Conservation (phyloP, 1,140 invertebrate species). For the Aphidius ervi region DNA sequence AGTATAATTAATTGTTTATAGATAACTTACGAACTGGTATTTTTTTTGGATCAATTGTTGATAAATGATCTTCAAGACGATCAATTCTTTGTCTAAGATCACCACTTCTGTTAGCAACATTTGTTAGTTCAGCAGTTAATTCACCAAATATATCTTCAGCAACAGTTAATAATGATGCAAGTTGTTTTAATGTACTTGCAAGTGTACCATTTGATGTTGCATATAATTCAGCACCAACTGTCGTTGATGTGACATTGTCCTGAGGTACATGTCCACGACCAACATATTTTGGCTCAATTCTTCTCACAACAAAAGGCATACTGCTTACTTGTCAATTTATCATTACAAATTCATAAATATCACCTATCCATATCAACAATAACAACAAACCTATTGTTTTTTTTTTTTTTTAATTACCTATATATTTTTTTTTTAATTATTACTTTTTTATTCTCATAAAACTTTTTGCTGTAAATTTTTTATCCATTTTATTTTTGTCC, state of each 20-base stretch:
- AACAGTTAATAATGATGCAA: constrained; percentile 53
- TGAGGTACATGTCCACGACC: constrained; percentile 49
- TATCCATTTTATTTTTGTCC: too few species aligned
- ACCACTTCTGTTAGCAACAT: constrained; percentile 52
- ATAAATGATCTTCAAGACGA: constrained; percentile 45
- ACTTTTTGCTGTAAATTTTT: too few species aligned
- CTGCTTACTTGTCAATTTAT: constrained; percentile 19
- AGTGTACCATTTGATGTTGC: constrained; percentile 55
- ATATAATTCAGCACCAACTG: constrained; percentile 51
- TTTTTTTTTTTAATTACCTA: too few species aligned
- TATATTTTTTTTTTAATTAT: too few species aligned
- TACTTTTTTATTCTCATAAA: too few species aligned
- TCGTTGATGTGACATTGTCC: constrained; percentile 36
- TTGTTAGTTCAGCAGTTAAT: constrained; percentile 52
- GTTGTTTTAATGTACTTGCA: constrained; percentile 53
- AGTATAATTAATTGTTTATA: neutral
- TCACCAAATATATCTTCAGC: constrained; percentile 58
- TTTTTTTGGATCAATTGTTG: constrained; percentile 54
- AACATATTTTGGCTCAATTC: constrained; percentile 48
- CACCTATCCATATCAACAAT: too few species aligned
- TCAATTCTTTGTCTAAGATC: constrained; percentile 48
- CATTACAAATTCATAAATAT: neutral
- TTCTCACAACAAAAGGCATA: constrained; percentile 52
- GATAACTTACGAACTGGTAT: constrained; percentile 58
- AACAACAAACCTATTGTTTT: too few species aligned